phyloP scores from a whole-genome alignment of 1,140 invertebrate genomes.

The Bradysia coprophila region DNA sequence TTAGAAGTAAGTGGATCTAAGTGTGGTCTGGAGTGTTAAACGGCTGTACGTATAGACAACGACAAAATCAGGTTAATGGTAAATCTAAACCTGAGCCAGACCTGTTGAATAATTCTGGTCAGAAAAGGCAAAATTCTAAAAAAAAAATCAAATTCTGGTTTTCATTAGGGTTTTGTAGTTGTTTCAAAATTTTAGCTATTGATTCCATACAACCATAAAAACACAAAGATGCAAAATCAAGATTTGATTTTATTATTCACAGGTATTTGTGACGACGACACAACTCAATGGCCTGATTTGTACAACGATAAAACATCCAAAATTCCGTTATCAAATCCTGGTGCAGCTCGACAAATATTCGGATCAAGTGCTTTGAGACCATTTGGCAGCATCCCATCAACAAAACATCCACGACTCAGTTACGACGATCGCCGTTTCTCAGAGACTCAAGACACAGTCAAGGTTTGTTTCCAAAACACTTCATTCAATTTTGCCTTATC shows the following conservation, averaged over 20 bases:
- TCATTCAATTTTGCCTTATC: too few relatives aligned
- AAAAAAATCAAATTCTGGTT: not conserved
- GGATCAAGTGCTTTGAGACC: conserved; percentile 32
- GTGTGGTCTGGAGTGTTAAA: too few relatives aligned
- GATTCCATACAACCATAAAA: not conserved
- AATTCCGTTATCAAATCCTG: conserved; percentile 25
- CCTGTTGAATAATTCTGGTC: not conserved
- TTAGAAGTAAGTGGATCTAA: too few relatives aligned
- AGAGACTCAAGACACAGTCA: too few relatives aligned
- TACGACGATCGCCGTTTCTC: too few relatives aligned
- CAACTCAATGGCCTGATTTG: not conserved
- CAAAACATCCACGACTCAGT: conserved; percentile 9
- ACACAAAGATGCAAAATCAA: not conserved
- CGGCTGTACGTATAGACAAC: too few relatives aligned
- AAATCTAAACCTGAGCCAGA: not conserved
- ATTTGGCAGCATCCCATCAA: not conserved
- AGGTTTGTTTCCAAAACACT: too few relatives aligned
- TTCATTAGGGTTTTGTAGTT: not conserved
- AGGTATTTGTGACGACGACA: not conserved
- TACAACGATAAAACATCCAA: not conserved
- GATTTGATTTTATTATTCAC: not conserved
- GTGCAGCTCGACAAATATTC: conserved; percentile 33
- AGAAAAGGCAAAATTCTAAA: not conserved
- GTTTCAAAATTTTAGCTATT: not conserved
- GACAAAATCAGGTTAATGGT: too few relatives aligned